Evolutionary conservation across 1,140 invertebrate genomes (phyloP), one percentile per base, ranked within the genome.

Genomic region (Drosophila equinoxialis): DNA sequence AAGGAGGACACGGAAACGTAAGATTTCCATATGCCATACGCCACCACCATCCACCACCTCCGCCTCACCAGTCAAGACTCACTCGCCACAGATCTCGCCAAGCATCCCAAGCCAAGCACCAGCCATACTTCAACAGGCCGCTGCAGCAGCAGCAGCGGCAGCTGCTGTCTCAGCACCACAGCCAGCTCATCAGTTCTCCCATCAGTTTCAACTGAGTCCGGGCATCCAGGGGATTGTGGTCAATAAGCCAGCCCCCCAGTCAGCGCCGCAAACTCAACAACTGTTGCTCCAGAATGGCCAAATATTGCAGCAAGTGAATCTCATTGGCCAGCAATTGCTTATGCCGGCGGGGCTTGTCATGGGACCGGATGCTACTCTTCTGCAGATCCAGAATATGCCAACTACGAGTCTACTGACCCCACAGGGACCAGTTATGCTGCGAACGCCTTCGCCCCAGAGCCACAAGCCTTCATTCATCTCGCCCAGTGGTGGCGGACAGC

Each of bases 251-350:
- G 95, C 90, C 93, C 64, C 77, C 93, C 13, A 95, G 94, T 14
- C 96, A 94, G 87, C 94, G 0, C 72, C 95, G 0, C 96, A 96
- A 74, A 94, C 95, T 26, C 93, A 96, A 23, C 96, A 96, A 30
- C 96, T 97, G 91, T 91, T 97, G 33, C 92, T 96, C 0, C 91
- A 92, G 63, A 92, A 92, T 23, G 91, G 91, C 0, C 90, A 91
- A 61, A 90, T 92, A 11, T 64, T 94, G 26, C 96, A 97, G 87
- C 96, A 96, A 1, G 95, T 97, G 13, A 97, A 97, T 93, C 93
- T 96, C 26, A 96, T 96, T 80, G 95, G 95, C 3, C 96, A 97
- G 81, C 96, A 97, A 81, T 95, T 97, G 79, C 95, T 97, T 57
- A 95, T 97, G 55, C 96, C 96, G 3, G 96, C 96, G 1, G 96